Base-by-base conservation (phyloP, 2,888 invertebrate genomes). In the Dryobota labecula region DNA sequence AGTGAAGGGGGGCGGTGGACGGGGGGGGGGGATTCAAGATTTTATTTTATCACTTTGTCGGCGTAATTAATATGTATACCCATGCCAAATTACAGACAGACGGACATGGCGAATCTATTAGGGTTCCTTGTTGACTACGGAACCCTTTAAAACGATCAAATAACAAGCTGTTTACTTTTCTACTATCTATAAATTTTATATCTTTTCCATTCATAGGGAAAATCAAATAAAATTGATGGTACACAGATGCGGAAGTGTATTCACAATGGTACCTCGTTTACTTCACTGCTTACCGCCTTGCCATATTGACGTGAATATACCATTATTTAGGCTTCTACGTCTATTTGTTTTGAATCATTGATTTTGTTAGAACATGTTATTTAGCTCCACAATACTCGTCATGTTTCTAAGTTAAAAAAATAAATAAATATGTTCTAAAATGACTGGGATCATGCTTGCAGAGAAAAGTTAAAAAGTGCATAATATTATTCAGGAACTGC, bases 221-320 rank as follows among this genome's bases (percentile, higher is more conserved):
- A 82, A 78, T 77, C 63, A 36, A 79, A 78, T 66, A 78, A 76
- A 81, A 63, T 33, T 76, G 54, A 76, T 58, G 51, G 63, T 20
- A 30, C 9, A 20, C 43, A 36, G 38, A 49, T 45, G 49, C 80
- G 83, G 78, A 79, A 82, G 70, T 61, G 60, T 41, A 15, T 24
- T 18, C 36, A 83, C 80, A 78, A 78, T 83, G 65, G 73, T 30
- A 8, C 61, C 41, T 78, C 72, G 66, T 78, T 78, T 70, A 70
- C 43, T 82, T 65, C 58, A 54, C 71, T 82, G 78, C 63, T 56
- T 54, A 71, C 64, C n/a, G 36, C 47, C 15, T 24, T 18, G 13
- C 38, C 20, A 24, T 51, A 27, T 43, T 27, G 54, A 54, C 60
- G 77, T 77, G 56, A 78, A 77, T 82, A 62, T 82, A 70, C 49